Conservation (phyloP, 2,797 vertebrate species). For the Lacerta viridis region DNA sequence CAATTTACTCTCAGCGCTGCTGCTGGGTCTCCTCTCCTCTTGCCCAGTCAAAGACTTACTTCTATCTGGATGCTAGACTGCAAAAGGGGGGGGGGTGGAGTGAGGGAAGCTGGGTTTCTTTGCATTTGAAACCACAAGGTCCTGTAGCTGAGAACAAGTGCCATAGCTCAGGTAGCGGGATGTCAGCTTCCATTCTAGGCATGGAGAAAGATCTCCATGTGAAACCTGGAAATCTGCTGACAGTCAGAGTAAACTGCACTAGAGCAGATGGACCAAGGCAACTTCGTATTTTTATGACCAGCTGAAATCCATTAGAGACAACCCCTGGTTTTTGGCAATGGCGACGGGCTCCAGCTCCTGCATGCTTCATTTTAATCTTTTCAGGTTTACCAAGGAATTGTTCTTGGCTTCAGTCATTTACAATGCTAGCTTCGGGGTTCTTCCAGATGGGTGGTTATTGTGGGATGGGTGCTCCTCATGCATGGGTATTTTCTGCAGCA, state of each 20-base stretch:
- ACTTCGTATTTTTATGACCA: background rate
- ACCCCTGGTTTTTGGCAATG: background rate
- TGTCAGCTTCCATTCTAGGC: background rate
- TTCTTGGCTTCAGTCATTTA: background rate
- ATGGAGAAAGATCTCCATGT: background rate
- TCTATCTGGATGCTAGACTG: background rate
- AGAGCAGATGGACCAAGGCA: background rate
- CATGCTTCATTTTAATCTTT: background rate
- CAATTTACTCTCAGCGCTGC: background rate
- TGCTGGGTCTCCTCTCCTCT: background rate
- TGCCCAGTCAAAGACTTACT: background rate
- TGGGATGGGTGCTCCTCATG: no score
- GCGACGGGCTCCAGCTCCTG: background rate
- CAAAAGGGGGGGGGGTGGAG: background rate
- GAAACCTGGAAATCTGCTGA: background rate
- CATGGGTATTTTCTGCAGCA: no score
- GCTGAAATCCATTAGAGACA: background rate
- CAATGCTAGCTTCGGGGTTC: background rate
- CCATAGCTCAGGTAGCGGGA: background rate
- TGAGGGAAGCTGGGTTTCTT: background rate
- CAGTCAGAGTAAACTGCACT: background rate
- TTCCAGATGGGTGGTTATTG: no score
- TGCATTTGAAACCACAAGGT: background rate
- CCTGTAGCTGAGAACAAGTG: background rate
- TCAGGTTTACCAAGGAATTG: background rate